Conservation (phyloP, 2,888 invertebrate genomes). For the Meganola albula region DNA sequence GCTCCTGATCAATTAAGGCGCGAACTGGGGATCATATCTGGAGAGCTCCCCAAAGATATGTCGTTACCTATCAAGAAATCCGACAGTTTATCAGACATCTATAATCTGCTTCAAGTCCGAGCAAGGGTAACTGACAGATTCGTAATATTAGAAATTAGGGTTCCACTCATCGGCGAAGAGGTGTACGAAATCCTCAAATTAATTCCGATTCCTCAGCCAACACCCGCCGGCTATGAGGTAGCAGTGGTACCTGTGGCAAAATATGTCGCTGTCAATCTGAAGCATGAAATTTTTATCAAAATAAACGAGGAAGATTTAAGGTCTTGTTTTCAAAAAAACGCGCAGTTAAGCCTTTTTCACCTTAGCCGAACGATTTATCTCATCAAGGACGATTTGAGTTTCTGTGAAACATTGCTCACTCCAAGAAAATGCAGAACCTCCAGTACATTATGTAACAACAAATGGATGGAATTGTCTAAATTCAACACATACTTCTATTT, state of each 20-base stretch:
- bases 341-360: too few relatives aligned
- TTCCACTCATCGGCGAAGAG: neutral
- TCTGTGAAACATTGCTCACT: too few relatives aligned
- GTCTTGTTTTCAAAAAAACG: too few relatives aligned
- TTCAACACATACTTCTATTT: too few relatives aligned
- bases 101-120: conserved; percentile 12
- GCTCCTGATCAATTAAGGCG: conserved; percentile 13
- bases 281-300: neutral
- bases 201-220: neutral
- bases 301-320: too few relatives aligned
- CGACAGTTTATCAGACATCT: conserved; percentile 10
- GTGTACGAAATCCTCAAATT: neutral
- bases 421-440: too few relatives aligned
- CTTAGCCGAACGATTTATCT: too few relatives aligned
- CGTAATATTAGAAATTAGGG: conserved; percentile 1
- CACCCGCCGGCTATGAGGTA: neutral
- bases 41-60: conserved; percentile 11
- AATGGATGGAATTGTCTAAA: too few relatives aligned
- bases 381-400: too few relatives aligned
- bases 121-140: neutral
- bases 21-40: conserved; percentile 14
- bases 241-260: neutral
- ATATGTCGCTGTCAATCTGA: neutral
- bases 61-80: conserved; percentile 13
- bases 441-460: too few relatives aligned